Evolutionary conservation across 2,113 vertebrate species (phyloP), one percentile per base, ranked within the genome.

Genomic region (Antigone vipio): DNA sequence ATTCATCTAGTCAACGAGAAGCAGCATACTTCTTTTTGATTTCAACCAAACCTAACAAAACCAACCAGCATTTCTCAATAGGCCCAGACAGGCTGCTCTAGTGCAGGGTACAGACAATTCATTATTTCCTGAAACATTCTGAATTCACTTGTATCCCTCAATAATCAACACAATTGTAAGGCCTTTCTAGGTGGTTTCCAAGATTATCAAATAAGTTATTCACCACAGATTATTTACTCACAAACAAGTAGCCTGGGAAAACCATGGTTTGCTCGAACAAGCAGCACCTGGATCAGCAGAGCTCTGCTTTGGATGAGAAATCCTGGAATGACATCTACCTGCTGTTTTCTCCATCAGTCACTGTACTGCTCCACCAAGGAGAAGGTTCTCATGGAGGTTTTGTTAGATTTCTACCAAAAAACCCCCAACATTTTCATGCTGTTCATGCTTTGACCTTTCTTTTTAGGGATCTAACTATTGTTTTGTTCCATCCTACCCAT

Each of bases 41-140:
- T 93, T 63, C 69, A 88, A 67, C 67, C 60, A 78, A 88, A 88
- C 67, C 27, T 71, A 94, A 74, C 53, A 80, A 64, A 95, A 91
- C 30, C 60, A 86, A 72, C 45, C 1, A 3, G 52, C 34, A 9
- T 77, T 80, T 67, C 79, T 94, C 64, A 52, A 64, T 84, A 81
- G 29, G 44, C 26, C 72, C 40, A 69, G 56, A n/a, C 9, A 69
- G n/a, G 26, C 9, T 78, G 32, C 56, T 75, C 18, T 44, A 77
- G 23, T 42, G 45, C 15, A 87, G 68, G 75, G 59, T 15, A 45
- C 19, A 82, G 74, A 49, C 67, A 89, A 42, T 63, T 21, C 42
- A 81, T 89, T 88, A 78, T 75, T 84, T 75, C 58, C 77, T 35
- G 24, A 92, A 92, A 63, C 52, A 67, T 26, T 67, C 85, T 26